Evolutionary conservation across 2,797 vertebrate species (phyloP).

Genomic region (Aulostomus chinensis): DNA sequence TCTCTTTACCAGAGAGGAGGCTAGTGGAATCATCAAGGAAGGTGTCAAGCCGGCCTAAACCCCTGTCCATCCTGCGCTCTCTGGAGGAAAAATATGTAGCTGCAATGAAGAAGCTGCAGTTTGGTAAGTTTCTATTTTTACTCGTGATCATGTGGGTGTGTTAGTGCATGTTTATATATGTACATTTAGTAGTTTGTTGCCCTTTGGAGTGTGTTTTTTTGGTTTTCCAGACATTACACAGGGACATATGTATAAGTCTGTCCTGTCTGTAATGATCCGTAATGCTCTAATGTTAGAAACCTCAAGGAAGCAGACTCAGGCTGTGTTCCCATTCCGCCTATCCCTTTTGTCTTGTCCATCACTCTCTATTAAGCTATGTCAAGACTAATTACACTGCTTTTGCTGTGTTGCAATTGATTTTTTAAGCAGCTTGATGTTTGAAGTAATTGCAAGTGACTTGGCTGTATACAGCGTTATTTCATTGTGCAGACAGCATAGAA

Average conservation of each 20-base stretch:
- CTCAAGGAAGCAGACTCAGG: conserved; percentile 8
- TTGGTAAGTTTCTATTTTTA: conserved; percentile 82
- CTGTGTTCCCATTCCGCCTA: neutral
- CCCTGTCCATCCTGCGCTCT: conserved; percentile 90
- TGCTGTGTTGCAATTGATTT: conserved; percentile 52
- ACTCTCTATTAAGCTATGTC: conserved; percentile 42
- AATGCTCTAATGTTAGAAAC: conserved; percentile 5
- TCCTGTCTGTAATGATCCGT: too few species aligned
- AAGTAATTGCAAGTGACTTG: conserved; percentile 56
- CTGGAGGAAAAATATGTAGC: conserved; percentile 96
- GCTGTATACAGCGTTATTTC: conserved; percentile 50
- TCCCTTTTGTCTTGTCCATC: conserved; percentile 44
- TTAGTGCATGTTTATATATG: too few species aligned
- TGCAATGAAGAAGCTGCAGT: conserved; percentile 97
- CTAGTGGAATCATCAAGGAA: conserved; percentile 93
- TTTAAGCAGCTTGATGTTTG: conserved; percentile 37
- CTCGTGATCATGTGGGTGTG: too few species aligned
- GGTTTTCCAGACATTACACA: too few species aligned
- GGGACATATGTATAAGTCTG: too few species aligned
- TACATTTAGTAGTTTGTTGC: too few species aligned
- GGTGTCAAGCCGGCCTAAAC: conserved; percentile 87
- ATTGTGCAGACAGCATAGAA: conserved; percentile 11
- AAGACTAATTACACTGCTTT: conserved; percentile 42
- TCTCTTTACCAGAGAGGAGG: conserved; percentile 86
- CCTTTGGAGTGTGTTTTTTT: too few species aligned